Evolutionary conservation across 2,888 invertebrate genomes (phyloP), one percentile per base, ranked within the genome.

Genomic region (Zaprionus bogoriensis): DNA sequence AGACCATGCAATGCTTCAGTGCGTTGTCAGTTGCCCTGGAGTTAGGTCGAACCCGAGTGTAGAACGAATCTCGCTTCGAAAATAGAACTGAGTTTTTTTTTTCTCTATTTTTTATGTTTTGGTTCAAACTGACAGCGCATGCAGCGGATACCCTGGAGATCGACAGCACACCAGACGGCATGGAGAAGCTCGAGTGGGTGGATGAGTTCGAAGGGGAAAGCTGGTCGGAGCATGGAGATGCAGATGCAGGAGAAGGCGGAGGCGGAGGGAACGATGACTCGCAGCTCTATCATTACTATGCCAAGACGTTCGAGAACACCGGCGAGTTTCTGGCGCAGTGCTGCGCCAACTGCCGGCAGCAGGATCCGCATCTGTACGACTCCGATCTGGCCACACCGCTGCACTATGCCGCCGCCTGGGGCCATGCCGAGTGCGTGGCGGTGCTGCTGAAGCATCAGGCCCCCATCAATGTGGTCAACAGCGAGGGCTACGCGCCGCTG

Each of bases 111-210:
- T n/a, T 7, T 14, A 2, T 17, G 14, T 36, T 36, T 27, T 27
- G 9, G 3, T 27, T 3, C 20, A 14, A 12, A 39, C 12, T n/a
- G n/a, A 5, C 10, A 89, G 89, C 69, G 38, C 68, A 71, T 22
- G 54, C 69, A 3, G 54, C 69, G 3, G 79, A 85, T 52, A 58
- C 64, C 7, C 22, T 70, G 41, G 90, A 91, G 90, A 82, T 92
- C 85, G 82, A 92, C 88, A 87, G 85, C 4, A 92, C 92, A 7
- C 92, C 92, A 1, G 92, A 92, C 50, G 92, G 93, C 10, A 93
- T 93, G 93, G 93, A 93, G 77, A 94, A 93, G 45, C 90, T 95
- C 36, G 95, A 95, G 88, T 95, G 95, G 95, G 95, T 95, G 88
- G 94, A 94, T 88, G 95, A 95, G 80, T 93, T 95, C 68, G 92